Conservation (phyloP, 1,140 invertebrate species). For the Drosophila bifasciata region DNA sequence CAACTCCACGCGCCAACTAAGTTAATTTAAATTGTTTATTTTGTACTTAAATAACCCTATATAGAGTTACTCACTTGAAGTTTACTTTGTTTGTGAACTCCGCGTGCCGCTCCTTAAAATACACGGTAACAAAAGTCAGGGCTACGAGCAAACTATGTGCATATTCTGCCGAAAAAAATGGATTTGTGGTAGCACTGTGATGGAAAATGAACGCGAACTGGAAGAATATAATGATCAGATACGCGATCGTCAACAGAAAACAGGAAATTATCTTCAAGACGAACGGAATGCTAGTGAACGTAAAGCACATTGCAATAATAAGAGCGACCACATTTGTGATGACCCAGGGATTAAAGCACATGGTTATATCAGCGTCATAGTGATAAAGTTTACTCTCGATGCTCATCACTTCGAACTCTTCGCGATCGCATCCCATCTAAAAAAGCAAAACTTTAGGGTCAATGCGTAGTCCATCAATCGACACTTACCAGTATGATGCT, state of each 20-base stretch:
- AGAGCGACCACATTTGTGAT: slow-evolving; percentile 91
- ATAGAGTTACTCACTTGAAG: slow-evolving; percentile 74
- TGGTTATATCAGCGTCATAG: slow-evolving; percentile 19
- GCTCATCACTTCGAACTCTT: slow-evolving; percentile 1
- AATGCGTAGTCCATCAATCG: not conserved
- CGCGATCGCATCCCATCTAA: slow-evolving; percentile 34
- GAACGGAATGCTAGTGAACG: slow-evolving; percentile 93
- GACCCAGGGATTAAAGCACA: slow-evolving; percentile 88
- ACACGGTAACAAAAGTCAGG: slow-evolving; percentile 88
- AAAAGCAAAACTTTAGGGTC: not conserved
- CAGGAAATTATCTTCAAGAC: slow-evolving; percentile 90
- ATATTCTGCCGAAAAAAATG: slow-evolving; percentile 86
- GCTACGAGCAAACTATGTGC: slow-evolving; percentile 89
- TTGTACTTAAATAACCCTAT: not conserved
- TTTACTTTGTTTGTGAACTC: slow-evolving; percentile 95
- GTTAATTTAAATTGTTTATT: not conserved
- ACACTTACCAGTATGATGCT: slow-evolving; percentile 86
- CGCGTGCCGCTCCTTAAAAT: slow-evolving; percentile 92
- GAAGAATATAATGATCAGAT: slow-evolving; percentile 88
- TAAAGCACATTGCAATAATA: slow-evolving; percentile 90
- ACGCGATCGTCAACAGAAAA: slow-evolving; percentile 87
- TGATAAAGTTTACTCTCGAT: slow-evolving; percentile 52
- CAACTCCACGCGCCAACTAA: slow-evolving; percentile 92
- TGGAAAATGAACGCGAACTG: slow-evolving; percentile 85
- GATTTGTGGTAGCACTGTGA: slow-evolving; percentile 87